A percentile compares a stretch with the other conserved stretches of the same genome.
These are phyloP conservation scores for Leptosomus discolor DNA, from an alignment of 2,113 vertebrate genomes.

Conservation along the genomic window DNA sequence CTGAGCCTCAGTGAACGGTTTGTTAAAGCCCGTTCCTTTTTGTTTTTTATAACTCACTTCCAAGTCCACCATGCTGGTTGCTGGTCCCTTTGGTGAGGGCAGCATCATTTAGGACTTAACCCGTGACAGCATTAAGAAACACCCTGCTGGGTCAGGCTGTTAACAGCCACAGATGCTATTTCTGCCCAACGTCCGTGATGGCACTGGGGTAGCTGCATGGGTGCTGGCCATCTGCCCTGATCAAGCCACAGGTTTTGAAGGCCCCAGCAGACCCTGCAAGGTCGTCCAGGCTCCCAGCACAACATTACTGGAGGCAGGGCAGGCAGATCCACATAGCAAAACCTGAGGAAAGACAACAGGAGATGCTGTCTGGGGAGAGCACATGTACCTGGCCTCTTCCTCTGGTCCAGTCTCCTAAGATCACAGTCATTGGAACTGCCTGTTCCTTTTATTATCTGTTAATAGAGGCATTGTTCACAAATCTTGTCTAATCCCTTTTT, in stretches of 20 bases:
- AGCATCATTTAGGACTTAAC: not conserved
- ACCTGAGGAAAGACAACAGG: not conserved
- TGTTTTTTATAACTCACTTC: not conserved
- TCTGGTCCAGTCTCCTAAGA: not conserved
- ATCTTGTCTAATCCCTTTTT: constrained; percentile 45
- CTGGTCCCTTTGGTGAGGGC: not conserved
- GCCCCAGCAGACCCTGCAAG: not conserved
- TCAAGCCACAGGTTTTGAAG: not conserved
- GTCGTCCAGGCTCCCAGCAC: not conserved
- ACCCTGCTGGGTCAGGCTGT: not conserved
- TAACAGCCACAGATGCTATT: not conserved
- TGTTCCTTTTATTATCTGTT: not conserved
- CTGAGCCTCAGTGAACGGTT: not conserved
- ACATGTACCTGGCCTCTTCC: not conserved
- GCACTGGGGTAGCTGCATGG: not conserved
- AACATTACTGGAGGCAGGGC: not conserved
- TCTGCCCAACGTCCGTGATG: fast-evolving
- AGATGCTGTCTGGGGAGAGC: not conserved
- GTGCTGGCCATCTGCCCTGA: not conserved
- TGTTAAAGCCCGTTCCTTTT: not conserved
- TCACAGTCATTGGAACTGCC: not conserved
- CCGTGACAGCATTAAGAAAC: not conserved
- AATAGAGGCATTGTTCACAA: constrained; percentile 33
- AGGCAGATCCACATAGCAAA: not conserved
- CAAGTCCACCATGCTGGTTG: not conserved